Base-by-base conservation (phyloP, 2,888 invertebrate genomes). In the Actias luna region DNA sequence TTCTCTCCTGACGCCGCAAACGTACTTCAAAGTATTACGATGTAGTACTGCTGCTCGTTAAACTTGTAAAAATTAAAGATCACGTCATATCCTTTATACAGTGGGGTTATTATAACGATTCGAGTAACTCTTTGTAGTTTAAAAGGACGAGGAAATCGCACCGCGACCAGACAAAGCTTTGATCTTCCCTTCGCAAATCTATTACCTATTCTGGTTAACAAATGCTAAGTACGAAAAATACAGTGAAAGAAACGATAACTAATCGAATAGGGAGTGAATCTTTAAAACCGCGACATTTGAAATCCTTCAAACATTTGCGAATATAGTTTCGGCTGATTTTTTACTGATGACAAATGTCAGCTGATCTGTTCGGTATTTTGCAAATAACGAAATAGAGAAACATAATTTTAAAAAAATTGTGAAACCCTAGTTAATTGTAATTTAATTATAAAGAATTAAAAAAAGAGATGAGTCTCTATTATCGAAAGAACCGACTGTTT, bases 41-140 rank as follows among this genome's bases (percentile, higher is more conserved):
- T 14, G 7, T 12, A 12, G 29, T 22, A 14, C 18, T 25, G 10
- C n/a, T 29, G 12, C n/a, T 29, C 55, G n/a, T n/a, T 29, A 18
- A 50, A 12, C 33, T 46, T 50, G 35, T 61, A 14, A 39, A n/a
- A 22, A 16, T 35, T 18, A 55, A 33, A 8, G 36, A 36, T 29
- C 18, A 35, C 16, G 29, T 25, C 36, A 31, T 33, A 50, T 63
- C 60, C 36, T 31, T 22, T 27, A 39, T 61, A 59, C 59, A 33
- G 42, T 58, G 12, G 58, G 46, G 25, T 57, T 61, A 63, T 65
- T 50, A 60, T 66, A 58, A 64, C 50, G 64, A n/a, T 60, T 12
- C 22, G 67, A 67, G 63, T 67, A 60, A 61, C 67, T 63, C 65
- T 68, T 63, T 63, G 27, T 46, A 29, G 55, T 59, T 65, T 63